phyloP scores from a whole-genome alignment of 2,888 invertebrate genomes.

The Cabera pusaria region DNA sequence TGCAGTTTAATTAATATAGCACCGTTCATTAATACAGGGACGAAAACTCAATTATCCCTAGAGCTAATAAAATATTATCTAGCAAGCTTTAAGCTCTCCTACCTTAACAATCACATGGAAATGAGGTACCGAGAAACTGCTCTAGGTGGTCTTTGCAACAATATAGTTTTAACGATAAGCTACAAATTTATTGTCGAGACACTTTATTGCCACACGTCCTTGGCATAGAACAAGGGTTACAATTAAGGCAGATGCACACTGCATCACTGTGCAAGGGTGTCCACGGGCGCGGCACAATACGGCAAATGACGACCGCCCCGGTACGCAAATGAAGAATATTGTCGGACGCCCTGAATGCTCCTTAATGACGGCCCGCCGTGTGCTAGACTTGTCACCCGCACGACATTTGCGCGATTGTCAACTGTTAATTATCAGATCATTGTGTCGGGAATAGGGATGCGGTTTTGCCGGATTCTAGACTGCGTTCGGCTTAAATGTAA shows the following conservation, averaged over 20 bases:
- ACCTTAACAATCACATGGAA: no score
- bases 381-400: slow-evolving; percentile 60
- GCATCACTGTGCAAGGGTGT: slow-evolving; percentile 65
- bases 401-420: slow-evolving; percentile 69
- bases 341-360: slow-evolving; percentile 78
- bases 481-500: no score
- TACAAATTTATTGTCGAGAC: slow-evolving; percentile 18
- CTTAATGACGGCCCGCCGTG: slow-evolving; percentile 72
- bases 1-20: no score
- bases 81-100: no score
- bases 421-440: slow-evolving; percentile 69
- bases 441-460: slow-evolving; percentile 35
- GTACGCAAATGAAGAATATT: slow-evolving; percentile 83
- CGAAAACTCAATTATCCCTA: no score
- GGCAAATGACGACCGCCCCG: slow-evolving; percentile 74
- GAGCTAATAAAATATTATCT: no score
- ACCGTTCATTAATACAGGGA: no score
- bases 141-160: slow-evolving; percentile 16
- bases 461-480: no score
- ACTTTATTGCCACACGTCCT: slow-evolving; percentile 22
- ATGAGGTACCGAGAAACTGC: no score
- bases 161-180: slow-evolving; percentile 25
- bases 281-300: slow-evolving; percentile 63
- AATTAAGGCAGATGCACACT: slow-evolving; percentile 72
- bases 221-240: slow-evolving; percentile 68